phyloP scores from a whole-genome alignment of 2,888 invertebrate species.

The Pammene fasciana region DNA sequence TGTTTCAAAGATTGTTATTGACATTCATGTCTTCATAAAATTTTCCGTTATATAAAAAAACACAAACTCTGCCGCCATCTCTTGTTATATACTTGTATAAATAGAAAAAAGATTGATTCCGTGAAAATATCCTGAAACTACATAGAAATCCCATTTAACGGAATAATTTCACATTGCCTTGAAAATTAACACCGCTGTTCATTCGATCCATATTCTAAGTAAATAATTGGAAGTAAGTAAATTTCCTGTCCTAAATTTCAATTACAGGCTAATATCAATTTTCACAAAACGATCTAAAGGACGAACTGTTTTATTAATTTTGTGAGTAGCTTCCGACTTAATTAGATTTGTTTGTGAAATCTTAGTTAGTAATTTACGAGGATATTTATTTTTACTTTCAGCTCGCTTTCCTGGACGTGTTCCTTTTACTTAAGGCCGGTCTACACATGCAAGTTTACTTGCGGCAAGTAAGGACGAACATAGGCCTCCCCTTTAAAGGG shows the following conservation, averaged over 20 bases:
- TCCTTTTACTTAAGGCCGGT: no score
- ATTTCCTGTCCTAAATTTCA: constrained; percentile 3
- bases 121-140: background rate
- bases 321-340: background rate
- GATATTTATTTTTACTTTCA: no score
- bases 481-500: no score
- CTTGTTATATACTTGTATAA: no score
- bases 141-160: background rate
- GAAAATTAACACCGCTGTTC: background rate
- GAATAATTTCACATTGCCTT: constrained; percentile 5
- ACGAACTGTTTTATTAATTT: constrained; percentile 12
- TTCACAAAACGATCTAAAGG: constrained; percentile 7
- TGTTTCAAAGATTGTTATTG: background rate
- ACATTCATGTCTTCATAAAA: background rate
- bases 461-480: no score
- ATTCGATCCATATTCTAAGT: constrained; percentile 5
- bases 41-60: no score
- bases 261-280: constrained; percentile 24
- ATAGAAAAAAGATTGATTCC: background rate
- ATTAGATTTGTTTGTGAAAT: constrained; percentile 3
- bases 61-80: no score
- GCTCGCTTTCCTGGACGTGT: no score
- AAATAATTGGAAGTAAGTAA: constrained; percentile 3
- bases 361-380: background rate
- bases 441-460: no score